phyloP scores from a whole-genome alignment of 2,113 vertebrate genomes.

The Tachycineta bicolor region DNA sequence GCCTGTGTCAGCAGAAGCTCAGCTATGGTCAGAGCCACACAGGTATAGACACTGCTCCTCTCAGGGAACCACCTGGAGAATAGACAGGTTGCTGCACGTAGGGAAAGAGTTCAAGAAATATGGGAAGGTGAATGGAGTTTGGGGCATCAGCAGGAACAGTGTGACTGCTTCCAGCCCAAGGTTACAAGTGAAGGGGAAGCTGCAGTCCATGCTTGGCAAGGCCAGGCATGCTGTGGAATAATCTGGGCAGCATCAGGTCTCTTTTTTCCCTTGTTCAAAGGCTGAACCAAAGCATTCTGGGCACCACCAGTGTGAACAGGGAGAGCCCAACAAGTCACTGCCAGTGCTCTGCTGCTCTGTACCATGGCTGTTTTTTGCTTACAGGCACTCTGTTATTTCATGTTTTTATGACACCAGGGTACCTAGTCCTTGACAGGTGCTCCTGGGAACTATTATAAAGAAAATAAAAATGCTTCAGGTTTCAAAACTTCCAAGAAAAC shows the following conservation, averaged over 20 bases:
- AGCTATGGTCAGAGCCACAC: neutral
- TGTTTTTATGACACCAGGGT: neutral
- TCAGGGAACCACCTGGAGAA: neutral
- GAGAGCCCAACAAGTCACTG: neutral
- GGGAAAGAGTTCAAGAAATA: neutral
- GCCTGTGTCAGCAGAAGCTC: slow-evolving; percentile 34
- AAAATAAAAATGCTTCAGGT: neutral
- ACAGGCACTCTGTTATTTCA: neutral
- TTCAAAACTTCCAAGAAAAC: neutral
- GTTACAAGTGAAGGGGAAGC: neutral
- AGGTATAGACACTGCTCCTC: neutral
- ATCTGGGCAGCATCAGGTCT: neutral
- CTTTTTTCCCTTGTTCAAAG: slow-evolving; percentile 18
- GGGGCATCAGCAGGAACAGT: neutral
- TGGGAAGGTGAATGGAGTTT: neutral
- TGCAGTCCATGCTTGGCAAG: neutral
- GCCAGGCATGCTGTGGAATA: slow-evolving; percentile 15
- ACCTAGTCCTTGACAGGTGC: neutral
- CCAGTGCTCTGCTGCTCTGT: neutral
- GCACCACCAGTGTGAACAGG: fast-evolving
- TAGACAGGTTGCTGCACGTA: neutral
- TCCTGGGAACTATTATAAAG: neutral
- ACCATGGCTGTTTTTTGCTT: fast-evolving
- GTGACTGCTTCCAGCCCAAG: neutral
- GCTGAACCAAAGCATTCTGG: neutral